These are phyloP conservation scores for Coptotermes formosanus DNA, from an alignment of 1,140 invertebrate species.

Conservation along the genomic window DNA sequence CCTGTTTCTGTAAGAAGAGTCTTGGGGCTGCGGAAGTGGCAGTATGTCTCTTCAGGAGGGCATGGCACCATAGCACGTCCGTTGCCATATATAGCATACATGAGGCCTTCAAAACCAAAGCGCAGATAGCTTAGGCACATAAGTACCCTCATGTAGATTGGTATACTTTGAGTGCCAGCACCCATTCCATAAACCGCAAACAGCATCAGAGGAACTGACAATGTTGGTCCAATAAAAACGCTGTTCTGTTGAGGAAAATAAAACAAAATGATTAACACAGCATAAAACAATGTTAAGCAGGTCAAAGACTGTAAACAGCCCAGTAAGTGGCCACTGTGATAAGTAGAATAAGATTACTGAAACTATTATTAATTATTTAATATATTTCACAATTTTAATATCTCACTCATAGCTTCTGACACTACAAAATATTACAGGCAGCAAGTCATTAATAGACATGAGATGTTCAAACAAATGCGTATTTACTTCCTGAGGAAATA, in stretches of 20 bases:
- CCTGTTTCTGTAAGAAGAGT: conserved; percentile 41
- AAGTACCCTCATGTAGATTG: conserved; percentile 65
- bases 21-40: conserved; percentile 53
- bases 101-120: conserved; percentile 74
- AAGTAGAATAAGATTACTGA: no score
- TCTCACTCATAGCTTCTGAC: no score
- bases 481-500: no score
- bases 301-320: no score
- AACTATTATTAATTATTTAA: no score
- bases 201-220: conserved; percentile 73
- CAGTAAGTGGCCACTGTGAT: no score
- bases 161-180: conserved; percentile 57
- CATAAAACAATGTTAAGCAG: background rate
- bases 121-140: conserved; percentile 84
- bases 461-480: no score
- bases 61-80: conserved; percentile 66
- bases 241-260: conserved; percentile 63
- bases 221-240: conserved; percentile 72
- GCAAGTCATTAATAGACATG: no score
- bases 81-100: conserved; percentile 74
- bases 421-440: no score
- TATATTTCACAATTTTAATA: no score
- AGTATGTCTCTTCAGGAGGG: conserved; percentile 63
- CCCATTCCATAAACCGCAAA: conserved; percentile 75
- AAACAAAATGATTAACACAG: background rate